phyloP scores from a whole-genome alignment of 2,797 vertebrate genomes.

The Rousettus madagascariensis region DNA sequence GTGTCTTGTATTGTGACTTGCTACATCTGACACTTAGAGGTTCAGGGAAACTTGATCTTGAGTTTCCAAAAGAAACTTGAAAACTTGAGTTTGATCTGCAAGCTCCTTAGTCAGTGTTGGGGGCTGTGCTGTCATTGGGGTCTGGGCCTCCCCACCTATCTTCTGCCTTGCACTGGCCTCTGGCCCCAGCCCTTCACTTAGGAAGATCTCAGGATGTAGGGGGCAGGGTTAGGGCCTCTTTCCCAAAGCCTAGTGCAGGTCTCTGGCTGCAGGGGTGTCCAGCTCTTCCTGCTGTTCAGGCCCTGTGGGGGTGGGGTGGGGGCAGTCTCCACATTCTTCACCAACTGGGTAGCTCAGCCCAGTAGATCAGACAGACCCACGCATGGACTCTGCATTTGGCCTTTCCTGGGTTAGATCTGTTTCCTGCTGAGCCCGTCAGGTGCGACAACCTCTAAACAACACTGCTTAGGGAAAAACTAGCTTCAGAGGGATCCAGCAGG shows the following conservation, averaged over 20 bases:
- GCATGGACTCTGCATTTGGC: not conserved
- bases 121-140: not conserved
- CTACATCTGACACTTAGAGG: not conserved
- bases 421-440: not conserved
- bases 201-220: too few relatives aligned
- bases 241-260: not conserved
- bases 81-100: not conserved
- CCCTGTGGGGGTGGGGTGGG: not conserved
- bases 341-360: not conserved
- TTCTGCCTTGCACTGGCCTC: not conserved
- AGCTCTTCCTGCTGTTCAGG: not conserved
- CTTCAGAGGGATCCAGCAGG: not conserved
- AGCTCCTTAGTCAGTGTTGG: not conserved
- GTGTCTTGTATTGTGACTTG: not conserved
- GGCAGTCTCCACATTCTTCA: not conserved
- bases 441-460: not conserved
- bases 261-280: not conserved
- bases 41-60: not conserved
- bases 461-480: not conserved
- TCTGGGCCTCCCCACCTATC: not conserved
- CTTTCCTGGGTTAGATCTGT: not conserved
- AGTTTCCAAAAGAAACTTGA: not conserved
- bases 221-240: too few relatives aligned
- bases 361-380: not conserved
- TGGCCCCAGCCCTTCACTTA: not conserved